Conservation (phyloP, 2,797 vertebrate genomes). For the Alcedo quadribrachys region DNA sequence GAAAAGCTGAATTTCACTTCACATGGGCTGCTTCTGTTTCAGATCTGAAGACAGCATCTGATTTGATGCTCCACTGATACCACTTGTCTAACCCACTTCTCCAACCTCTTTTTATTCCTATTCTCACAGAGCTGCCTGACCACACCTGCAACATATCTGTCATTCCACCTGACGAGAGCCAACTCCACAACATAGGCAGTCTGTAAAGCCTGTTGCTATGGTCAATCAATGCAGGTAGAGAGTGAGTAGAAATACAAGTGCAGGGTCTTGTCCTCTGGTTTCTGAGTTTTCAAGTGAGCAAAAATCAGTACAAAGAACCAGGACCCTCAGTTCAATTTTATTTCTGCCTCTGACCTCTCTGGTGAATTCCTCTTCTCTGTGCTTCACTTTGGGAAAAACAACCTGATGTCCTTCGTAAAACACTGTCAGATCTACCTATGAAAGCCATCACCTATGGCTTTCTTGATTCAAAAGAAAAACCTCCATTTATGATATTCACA, state of each 20-base stretch:
- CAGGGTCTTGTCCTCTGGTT: not conserved
- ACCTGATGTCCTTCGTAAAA: not conserved
- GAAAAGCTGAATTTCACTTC: not conserved
- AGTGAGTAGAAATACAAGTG: not conserved
- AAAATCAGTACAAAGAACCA: not conserved
- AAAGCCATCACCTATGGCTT: not conserved
- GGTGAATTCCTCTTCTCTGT: not conserved
- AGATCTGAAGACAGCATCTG: not conserved
- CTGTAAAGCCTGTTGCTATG: not conserved
- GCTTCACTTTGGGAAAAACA: not conserved
- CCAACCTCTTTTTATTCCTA: not conserved
- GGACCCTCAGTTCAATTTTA: not conserved
- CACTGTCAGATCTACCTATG: not conserved
- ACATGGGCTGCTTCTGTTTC: not conserved
- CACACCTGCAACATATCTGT: not conserved
- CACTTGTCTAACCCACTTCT: not conserved
- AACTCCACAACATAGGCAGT: not conserved
- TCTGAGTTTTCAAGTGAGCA: not conserved
- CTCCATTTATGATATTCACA: not conserved
- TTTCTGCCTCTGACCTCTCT: not conserved
- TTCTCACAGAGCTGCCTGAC: not conserved
- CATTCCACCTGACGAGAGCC: not conserved
- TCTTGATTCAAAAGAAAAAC: not conserved
- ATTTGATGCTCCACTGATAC: not conserved
- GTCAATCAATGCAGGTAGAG: not conserved